Evolutionary conservation across 2,888 invertebrate genomes (phyloP), one percentile per base, ranked within the genome.

Genomic region (Amiota minor): DNA sequence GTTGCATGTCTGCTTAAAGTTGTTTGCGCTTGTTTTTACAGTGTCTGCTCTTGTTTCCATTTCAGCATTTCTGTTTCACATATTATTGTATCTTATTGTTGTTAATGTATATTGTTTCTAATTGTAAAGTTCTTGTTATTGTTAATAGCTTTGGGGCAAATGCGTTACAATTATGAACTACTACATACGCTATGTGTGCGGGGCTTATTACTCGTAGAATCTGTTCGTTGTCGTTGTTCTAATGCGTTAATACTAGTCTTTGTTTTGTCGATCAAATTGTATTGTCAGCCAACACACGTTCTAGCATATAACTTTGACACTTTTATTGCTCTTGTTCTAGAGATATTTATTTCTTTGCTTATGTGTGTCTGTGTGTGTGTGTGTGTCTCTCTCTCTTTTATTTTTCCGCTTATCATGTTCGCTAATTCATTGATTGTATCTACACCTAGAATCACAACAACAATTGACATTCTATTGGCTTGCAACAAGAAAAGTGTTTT

Each of bases 271-370:
- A 35, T 35, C 35, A 35, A 35, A 35, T 35, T 1, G 14, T n/a
- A 46, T 65, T 46, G 65, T 14, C 65, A 47, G 65, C 65, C 50
- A 53, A 50, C 50, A 53, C 53, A 68, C 35, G 23, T 53, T 68
- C 14, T 11, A 16, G 4, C 46, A 47, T 11, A 18, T 49, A 47
- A 47, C 65, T 68, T 68, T 68, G 67, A 68, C 67, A 68, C 67
- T 68, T 68, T 68, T 68, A 68, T 68, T 68, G 67, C 67, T 50
- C 50, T 62, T 62, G 59, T 59, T 35, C 35, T 35, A 35, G 35
- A 35, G 35, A 35, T 6, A 6, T 59, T 59, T 59, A 11, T 59
- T 16, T 18, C 18, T 16, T 10, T 16, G n/a, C 10, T 18, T 20
- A 20, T 59, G 6, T 35, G 35, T 6, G 2, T 2, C 6, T 6